Evolutionary conservation across 2,888 invertebrate species (phyloP), one percentile per base, ranked within the genome.

Genomic region (Cosmorhoe ocellata): DNA sequence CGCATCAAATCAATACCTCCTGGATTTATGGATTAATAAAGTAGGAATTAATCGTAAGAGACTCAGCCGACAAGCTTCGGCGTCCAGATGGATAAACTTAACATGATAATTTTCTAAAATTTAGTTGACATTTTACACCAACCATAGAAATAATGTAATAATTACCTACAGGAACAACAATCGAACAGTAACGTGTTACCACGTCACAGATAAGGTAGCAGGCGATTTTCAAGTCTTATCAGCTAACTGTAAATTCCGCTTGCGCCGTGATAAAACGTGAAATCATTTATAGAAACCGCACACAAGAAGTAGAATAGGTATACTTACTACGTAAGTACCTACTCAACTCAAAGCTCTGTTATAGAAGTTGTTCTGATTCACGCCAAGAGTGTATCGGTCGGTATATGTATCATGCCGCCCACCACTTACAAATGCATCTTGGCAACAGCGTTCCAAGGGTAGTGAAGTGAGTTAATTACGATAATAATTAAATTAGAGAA

Each of bases 131-230:
- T 22, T 31, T 11, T 12, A 40, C 8, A 33, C 8, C 1, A 8
- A 33, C 27, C 6, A 7, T 14, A 18, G 5, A 26, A 27, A 33
- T 26, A 24, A 11, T 26, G n/a, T 2, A 31, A 24, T 6, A 24
- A 31, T 13, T 22, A 34, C 10, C 7, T 18, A 10, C 18, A 28
- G 32, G 9, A 12, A 30, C 28, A 38, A 32, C 26, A 38, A 37
- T 31, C 31, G 22, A 51, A 41, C 18, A 46, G 36, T 33, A 31
- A 27, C 41, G 24, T 41, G 39, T 39, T 32, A 38, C 53, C 56
- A 67, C 62, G 63, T 63, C 60, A 67, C 56, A 63, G 67, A 74
- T 73, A 71, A 67, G 60, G 59, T 50, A 58, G 56, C 52, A 50
- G 43, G 54, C 55, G 56, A 67, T 63, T 66, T 61, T 42, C 34